phyloP scores from a whole-genome alignment of 1,140 invertebrate genomes.

The Zaprionus camerounensis region DNA sequence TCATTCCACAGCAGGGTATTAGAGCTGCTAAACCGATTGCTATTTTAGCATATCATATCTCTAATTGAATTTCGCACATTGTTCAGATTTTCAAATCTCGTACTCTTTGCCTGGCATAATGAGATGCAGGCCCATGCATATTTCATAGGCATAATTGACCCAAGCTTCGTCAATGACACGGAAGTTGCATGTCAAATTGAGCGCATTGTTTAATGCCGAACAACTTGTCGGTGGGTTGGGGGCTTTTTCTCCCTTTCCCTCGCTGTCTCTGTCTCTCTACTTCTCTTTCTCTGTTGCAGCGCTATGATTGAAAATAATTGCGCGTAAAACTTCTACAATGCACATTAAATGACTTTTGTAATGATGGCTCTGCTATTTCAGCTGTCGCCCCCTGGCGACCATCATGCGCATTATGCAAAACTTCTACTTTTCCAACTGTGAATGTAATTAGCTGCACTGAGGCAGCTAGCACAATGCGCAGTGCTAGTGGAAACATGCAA shows the following conservation, averaged over 20 bases:
- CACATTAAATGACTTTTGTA: conserved; percentile 46
- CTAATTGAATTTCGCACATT: conserved; percentile 48
- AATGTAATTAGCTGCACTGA: conserved; percentile 41
- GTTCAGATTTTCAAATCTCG: conserved; percentile 36
- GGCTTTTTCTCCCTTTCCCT: not conserved
- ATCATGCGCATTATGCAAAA: conserved; percentile 37
- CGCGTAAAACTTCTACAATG: conserved; percentile 43
- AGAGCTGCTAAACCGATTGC: not conserved
- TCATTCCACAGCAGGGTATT: no score
- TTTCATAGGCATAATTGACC: conserved; percentile 60
- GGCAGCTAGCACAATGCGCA: not conserved
- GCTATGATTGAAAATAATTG: conserved; percentile 53
- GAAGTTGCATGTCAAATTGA: conserved; percentile 38
- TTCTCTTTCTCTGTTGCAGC: not conserved
- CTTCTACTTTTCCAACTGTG: conserved; percentile 32
- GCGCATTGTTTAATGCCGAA: conserved; percentile 36
- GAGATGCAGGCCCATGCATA: conserved; percentile 43
- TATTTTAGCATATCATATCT: not conserved
- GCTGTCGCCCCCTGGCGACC: conserved; percentile 38
- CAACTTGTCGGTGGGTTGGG: not conserved
- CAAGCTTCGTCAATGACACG: conserved; percentile 25
- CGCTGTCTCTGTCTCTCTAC: not conserved
- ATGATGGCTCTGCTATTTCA: conserved; percentile 34
- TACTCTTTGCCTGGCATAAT: conserved; percentile 28
- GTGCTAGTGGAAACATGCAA: not conserved